Percentiles rank a stretch among this genome's conserved stretches.
Evolutionary conservation across 2,113 vertebrate species (phyloP).

Genomic region (Chrysochloris asiatica): DNA sequence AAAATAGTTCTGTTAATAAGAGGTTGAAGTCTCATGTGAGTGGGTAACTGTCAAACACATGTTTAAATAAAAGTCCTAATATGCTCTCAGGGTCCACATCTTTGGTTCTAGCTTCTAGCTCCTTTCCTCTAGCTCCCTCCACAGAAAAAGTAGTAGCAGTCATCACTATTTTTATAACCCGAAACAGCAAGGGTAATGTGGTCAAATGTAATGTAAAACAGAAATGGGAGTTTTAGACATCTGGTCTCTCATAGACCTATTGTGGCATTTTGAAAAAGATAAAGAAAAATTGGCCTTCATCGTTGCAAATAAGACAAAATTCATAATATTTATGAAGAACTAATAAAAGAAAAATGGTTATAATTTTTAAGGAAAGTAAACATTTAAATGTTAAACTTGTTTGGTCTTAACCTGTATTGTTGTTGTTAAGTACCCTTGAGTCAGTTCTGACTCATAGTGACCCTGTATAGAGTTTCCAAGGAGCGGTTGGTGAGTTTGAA

Average conservation of each 20-base stretch:
- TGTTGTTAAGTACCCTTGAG: too few species aligned
- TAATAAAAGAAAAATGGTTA: neutral
- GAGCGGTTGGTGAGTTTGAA: too few species aligned
- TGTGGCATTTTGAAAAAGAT: neutral
- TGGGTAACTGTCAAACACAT: neutral
- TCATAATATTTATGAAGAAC: neutral
- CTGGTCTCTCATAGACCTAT: neutral
- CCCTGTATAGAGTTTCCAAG: too few species aligned
- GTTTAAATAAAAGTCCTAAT: neutral
- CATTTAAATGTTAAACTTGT: neutral
- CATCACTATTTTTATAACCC: neutral
- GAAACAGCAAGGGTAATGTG: neutral
- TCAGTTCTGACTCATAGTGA: too few species aligned
- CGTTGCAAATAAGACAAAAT: neutral
- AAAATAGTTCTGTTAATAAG: neutral
- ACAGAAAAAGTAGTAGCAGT: neutral
- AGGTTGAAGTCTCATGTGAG: neutral
- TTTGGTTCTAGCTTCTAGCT: neutral
- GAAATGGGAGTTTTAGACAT: neutral
- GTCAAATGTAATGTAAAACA: conserved; percentile 11
- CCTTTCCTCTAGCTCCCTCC: neutral
- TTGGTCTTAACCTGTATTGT: neutral
- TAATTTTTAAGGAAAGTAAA: neutral
- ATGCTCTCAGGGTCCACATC: neutral
- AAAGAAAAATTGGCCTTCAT: neutral